Evolutionary conservation across 2,888 invertebrate species (phyloP), one percentile per base, ranked within the genome.

Genomic region (Dichetophora obliterata): DNA sequence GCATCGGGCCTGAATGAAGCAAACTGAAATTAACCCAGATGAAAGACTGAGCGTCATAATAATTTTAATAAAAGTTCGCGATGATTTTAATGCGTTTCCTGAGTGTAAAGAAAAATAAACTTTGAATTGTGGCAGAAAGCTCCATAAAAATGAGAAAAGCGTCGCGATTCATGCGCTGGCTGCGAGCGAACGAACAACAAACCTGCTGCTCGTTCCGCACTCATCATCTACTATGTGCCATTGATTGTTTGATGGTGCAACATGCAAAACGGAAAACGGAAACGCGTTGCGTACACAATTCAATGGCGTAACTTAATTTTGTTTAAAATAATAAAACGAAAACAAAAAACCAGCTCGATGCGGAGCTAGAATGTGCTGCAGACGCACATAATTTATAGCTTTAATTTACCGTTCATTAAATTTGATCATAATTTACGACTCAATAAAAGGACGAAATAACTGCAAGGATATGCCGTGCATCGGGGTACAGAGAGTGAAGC

Each of bases 341-440:
- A 63, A 31, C 27, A 27, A n/a, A 63, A 63, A 63, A 27, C 2
- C 63, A 63, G n/a, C 31, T 27, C 22, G 43, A 43, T 14, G 43
- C 43, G 43, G 43, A 43, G 43, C 43, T 11, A 43, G 43, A 43
- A 43, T 14, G 11, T 37, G 63, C 63, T 34, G 34, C 68, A 77
- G 61, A 76, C 71, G 61, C 70, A 81, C 78, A 77, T 81, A 80
- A 83, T 83, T 83, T 82, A 83, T 82, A 76, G 79, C 80, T 77
- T 79, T 83, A 82, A 82, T 82, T 81, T 82, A 82, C 79, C 80
- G 79, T 82, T 82, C 81, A 82, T 83, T 82, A 83, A 83, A 82
- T 81, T 82, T 82, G 79, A 82, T 82, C 80, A 82, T 82, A 82
- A 83, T 82, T 83, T 83, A 83, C 80, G 82, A 81, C 81, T 80